Conservation (phyloP, 2,888 invertebrate genomes). For the Caenorhabditis sp. region DNA sequence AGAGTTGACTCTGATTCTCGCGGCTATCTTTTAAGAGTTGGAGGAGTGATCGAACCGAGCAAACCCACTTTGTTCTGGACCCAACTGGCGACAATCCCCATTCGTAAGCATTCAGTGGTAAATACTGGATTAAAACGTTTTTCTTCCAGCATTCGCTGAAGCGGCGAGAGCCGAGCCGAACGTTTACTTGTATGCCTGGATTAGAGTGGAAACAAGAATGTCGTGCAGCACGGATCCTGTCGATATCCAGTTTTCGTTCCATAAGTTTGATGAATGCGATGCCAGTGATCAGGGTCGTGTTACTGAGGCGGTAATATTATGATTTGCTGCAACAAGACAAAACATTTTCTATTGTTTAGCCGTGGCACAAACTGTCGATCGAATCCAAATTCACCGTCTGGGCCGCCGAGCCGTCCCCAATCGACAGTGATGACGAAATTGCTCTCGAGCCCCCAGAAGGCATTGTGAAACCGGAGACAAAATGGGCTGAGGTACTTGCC, state of each 20-base stretch:
- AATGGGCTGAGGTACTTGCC: slow-evolving; percentile 30
- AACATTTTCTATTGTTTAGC: slow-evolving; percentile 38
- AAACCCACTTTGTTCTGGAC: slow-evolving; percentile 43
- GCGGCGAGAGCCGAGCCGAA: slow-evolving; percentile 34
- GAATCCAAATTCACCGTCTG: slow-evolving; percentile 15
- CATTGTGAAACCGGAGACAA: slow-evolving; percentile 4
- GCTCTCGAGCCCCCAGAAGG: slow-evolving; percentile 5
- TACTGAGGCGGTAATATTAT: slow-evolving; percentile 18
- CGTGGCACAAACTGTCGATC: slow-evolving; percentile 24
- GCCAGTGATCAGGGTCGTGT: slow-evolving; percentile 21
- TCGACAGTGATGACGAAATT: slow-evolving; percentile 35
- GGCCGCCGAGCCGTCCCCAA: background rate
- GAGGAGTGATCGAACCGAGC: slow-evolving; percentile 31
- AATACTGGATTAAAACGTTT: background rate
- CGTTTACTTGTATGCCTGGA: slow-evolving; percentile 39
- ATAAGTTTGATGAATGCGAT: slow-evolving; percentile 15
- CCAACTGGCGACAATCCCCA: background rate
- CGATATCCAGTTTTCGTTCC: slow-evolving; percentile 9
- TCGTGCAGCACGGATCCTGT: background rate
- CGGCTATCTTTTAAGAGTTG: slow-evolving; percentile 11
- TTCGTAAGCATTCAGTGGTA: slow-evolving; percentile 26
- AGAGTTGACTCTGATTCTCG: background rate
- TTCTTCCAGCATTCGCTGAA: slow-evolving; percentile 19
- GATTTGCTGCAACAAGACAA: too few relatives aligned
- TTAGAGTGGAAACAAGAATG: slow-evolving; percentile 22